Evolutionary conservation across 2,888 invertebrate species (phyloP), one percentile per base, ranked within the genome.

Genomic region (Aplocera efformata): DNA sequence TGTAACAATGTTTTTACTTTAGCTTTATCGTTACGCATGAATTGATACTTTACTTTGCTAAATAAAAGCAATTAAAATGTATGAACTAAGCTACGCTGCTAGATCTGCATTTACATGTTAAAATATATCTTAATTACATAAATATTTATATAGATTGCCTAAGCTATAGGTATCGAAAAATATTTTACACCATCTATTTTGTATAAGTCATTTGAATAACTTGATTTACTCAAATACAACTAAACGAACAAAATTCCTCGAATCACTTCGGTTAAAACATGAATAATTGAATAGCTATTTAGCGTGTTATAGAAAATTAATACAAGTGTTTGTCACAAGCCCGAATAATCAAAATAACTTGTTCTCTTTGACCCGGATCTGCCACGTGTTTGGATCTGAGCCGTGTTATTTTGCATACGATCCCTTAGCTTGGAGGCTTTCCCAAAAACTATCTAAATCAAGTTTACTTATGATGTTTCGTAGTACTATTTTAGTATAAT

Each of bases 281-380:
- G 53, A 60, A 58, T 58, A 55, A 56, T 48, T 43, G 26, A 30
- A 52, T 34, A 49, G 33, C 54, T 45, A 60, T 55, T 46, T 45
- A 34, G 45, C 44, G 48, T 17, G 5, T 17, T 17, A 53, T 51
- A 54, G 50, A 56, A 49, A 63, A 58, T 53, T 42, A 33, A 48
- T 50, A 55, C 5, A 17, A 17, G 13, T 51, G 39, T 46, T 61
- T 62, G 58, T 65, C 56, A 51, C 56, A 48, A 49, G 42, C 48
- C 55, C 45, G 56, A 67, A 63, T 63, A 60, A 65, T 67, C 62
- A 67, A 52, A 70, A 67, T 57, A 75, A 76, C 74, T 68, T 49
- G 77, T 79, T 76, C 54, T 72, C 60, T 79, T 74, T 79, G 78
- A 82, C 81, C 81, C 81, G 83, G 80, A 82, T 78, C 68, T 77